A percentile compares a stretch with the other conserved stretches of the same genome.
Evolutionary conservation across 2,113 vertebrate genomes (phyloP).

Genomic region (Pontoporia blainvillei): DNA sequence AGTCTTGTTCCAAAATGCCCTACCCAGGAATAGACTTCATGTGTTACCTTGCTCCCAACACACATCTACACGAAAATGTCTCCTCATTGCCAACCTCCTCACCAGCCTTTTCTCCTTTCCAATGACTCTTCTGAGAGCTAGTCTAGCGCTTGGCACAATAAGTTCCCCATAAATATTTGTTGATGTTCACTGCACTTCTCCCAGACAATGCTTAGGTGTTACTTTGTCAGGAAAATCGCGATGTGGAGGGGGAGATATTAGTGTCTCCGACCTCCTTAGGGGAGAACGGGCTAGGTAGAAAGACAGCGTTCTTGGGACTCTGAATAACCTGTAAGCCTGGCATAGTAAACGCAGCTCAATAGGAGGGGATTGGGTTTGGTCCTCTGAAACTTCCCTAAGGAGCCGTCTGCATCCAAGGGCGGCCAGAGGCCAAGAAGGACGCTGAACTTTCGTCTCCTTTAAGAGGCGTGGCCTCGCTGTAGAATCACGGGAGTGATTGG

Average conservation of each 20-base stretch:
- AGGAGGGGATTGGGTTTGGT: too few relatives aligned
- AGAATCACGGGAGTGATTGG: background rate
- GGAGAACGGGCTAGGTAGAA: background rate
- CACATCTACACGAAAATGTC: background rate
- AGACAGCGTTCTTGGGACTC: background rate
- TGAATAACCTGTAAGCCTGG: background rate
- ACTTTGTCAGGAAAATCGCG: background rate
- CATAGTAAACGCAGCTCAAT: background rate
- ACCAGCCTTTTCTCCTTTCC: background rate
- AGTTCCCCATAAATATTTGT: background rate
- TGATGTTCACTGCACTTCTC: background rate
- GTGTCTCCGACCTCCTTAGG: background rate
- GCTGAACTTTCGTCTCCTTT: background rate
- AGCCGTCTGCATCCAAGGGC: background rate
- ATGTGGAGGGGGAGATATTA: background rate
- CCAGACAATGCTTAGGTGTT: background rate
- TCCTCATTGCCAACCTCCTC: background rate
- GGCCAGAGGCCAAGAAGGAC: background rate
- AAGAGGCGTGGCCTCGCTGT: conserved; percentile 18
- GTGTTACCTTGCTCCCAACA: background rate
- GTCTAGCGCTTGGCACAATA: background rate
- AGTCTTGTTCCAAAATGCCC: background rate
- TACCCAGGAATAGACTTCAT: background rate
- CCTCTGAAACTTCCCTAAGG: background rate
- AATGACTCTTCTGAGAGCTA: background rate